These are phyloP conservation scores for Tiliqua scincoides DNA, from an alignment of 2,113 vertebrate genomes.

Conservation along the genomic window DNA sequence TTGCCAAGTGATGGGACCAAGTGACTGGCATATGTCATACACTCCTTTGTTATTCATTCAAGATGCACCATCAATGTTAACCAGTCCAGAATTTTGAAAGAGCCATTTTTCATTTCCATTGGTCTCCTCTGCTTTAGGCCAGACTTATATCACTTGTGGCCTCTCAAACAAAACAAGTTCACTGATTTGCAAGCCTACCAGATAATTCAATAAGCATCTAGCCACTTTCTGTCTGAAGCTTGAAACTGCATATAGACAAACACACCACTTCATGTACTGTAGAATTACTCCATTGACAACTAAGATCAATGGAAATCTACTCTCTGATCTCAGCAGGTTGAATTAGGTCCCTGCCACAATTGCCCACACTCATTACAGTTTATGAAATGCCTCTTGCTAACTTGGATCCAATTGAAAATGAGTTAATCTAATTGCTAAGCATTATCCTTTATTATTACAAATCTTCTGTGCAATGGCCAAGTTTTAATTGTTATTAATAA, in stretches of 20 bases:
- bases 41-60: background rate
- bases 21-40: background rate
- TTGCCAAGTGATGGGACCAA: background rate
- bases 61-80: background rate
- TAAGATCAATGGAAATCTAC: slow-evolving; percentile 46
- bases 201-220: background rate
- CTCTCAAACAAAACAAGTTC: background rate
- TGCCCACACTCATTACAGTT: slow-evolving; percentile 52
- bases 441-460: slow-evolving; percentile 69
- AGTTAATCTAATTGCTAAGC: slow-evolving; percentile 77
- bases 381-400: slow-evolving; percentile 47
- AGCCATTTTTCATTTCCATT: background rate
- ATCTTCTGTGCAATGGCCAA: slow-evolving; percentile 67
- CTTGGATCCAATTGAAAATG: slow-evolving; percentile 61
- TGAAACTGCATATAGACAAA: background rate
- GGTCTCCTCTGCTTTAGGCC: background rate
- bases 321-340: slow-evolving; percentile 45
- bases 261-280: slow-evolving; percentile 26
- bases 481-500: slow-evolving; percentile 29
- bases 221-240: background rate
- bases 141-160: background rate
- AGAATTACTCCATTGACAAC: slow-evolving; percentile 25
- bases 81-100: background rate
- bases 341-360: slow-evolving; percentile 37
- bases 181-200: background rate